phyloP scores from a whole-genome alignment of 2,888 invertebrate genomes.

The Melikaiella ostensackeni region DNA sequence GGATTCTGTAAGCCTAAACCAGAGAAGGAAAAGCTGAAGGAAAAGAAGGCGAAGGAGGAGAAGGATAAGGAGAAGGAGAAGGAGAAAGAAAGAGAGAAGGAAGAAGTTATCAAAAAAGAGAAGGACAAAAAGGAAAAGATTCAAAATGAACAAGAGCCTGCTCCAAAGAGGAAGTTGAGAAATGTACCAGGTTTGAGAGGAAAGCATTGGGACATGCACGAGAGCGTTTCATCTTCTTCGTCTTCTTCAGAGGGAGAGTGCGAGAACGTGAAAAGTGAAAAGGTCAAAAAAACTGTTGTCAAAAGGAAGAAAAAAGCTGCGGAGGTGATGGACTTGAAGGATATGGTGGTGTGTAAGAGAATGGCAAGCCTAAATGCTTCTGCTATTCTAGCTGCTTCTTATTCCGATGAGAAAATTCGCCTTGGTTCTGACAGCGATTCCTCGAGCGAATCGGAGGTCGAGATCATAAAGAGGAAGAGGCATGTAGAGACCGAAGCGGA shows the following conservation, averaged over 20 bases:
- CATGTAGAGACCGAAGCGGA: constrained; percentile 72
- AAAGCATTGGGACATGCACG: constrained; percentile 91
- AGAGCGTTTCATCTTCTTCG: constrained; percentile 80
- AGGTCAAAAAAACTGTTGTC: constrained; percentile 69
- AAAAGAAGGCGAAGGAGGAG: constrained; percentile 57
- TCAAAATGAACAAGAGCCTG: constrained; percentile 60
- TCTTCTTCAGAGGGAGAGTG: constrained; percentile 68
- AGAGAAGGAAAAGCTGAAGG: constrained; percentile 65
- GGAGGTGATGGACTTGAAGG: constrained; percentile 87
- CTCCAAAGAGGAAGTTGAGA: constrained; percentile 82
- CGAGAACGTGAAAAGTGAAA: constrained; percentile 67
- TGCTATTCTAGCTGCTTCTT: constrained; percentile 93
- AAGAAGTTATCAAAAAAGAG: constrained; percentile 47
- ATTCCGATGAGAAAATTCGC: constrained; percentile 83
- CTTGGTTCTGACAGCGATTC: constrained; percentile 80
- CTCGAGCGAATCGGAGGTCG: constrained; percentile 78
- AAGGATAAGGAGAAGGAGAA: constrained; percentile 52
- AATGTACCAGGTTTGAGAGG: constrained; percentile 87
- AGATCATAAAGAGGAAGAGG: constrained; percentile 70
- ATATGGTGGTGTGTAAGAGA: constrained; percentile 92
- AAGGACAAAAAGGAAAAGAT: constrained; percentile 62
- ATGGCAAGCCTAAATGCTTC: constrained; percentile 95
- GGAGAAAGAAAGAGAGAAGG: constrained; percentile 56
- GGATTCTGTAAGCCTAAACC: constrained; percentile 80
- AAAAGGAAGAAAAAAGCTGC: constrained; percentile 72